Percentiles rank a stretch among this genome's conserved stretches.
These are phyloP conservation scores for Remorina albescens DNA, from an alignment of 2,797 vertebrate species.

Conservation along the genomic window DNA sequence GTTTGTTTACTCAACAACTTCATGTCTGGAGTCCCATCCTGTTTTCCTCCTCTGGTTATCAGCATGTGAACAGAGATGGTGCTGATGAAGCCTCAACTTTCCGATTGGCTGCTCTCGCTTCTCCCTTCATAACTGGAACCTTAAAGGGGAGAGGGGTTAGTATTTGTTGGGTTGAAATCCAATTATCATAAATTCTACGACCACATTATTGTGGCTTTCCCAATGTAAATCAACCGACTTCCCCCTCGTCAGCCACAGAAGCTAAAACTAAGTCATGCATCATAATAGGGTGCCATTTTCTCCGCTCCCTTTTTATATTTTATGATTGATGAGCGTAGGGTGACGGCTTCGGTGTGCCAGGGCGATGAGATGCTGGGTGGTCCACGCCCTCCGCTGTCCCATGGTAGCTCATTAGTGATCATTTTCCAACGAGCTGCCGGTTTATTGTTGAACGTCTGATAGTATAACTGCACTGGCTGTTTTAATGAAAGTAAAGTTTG, in stretches of 20 bases:
- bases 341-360: slow-evolving; percentile 32
- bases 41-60: not conserved
- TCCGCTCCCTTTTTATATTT: slow-evolving; percentile 20
- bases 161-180: slow-evolving; percentile 18
- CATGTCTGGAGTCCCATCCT: not conserved
- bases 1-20: slow-evolving; percentile 1
- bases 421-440: slow-evolving; percentile 32
- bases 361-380: slow-evolving; percentile 39
- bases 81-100: not conserved
- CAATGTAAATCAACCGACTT: slow-evolving; percentile 5
- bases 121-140: not conserved
- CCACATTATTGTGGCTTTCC: slow-evolving; percentile 3
- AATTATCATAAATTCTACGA: slow-evolving; percentile 25
- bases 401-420: slow-evolving; percentile 58
- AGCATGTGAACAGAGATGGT: not conserved
- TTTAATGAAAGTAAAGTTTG: slow-evolving; percentile 16
- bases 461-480: slow-evolving; percentile 25
- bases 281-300: slow-evolving; percentile 11
- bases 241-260: slow-evolving; percentile 17
- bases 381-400: slow-evolving; percentile 55
- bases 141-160: slow-evolving; percentile 14
- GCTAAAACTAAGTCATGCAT: slow-evolving; percentile 28
- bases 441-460: slow-evolving; percentile 33
- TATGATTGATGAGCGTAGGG: slow-evolving; percentile 33
- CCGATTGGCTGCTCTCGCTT: slow-evolving; percentile 10